Percentiles rank a stretch among this genome's conserved stretches.
Conservation (phyloP, 2,113 vertebrate species). For the Camelus dromedarius region DNA sequence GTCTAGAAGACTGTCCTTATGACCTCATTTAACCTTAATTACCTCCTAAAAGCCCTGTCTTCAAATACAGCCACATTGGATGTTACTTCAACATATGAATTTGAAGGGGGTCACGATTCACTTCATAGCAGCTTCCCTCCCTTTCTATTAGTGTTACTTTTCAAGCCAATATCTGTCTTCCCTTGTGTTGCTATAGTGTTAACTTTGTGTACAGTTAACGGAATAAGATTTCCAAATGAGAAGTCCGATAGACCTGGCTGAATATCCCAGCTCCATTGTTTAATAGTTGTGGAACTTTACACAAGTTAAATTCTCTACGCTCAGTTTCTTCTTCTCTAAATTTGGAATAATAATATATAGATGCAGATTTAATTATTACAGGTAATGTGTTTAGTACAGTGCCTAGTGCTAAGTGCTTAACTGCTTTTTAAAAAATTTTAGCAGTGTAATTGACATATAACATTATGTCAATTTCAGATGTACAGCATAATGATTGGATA, state of each 20-base stretch:
- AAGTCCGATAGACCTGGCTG: neutral
- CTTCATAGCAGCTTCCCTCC: neutral
- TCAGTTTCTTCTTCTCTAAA: neutral
- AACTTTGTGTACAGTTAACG: neutral
- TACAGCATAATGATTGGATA: neutral
- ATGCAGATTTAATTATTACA: neutral
- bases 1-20: neutral
- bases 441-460: neutral
- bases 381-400: neutral
- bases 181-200: neutral
- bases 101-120: neutral
- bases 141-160: neutral
- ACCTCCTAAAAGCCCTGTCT: neutral
- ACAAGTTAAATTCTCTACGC: neutral
- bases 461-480: neutral
- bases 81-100: neutral
- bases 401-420: neutral
- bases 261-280: neutral
- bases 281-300: neutral
- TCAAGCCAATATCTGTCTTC: neutral
- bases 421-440: neutral
- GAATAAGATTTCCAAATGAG: neutral
- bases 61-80: neutral
- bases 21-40: neutral
- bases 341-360: neutral